Evolutionary conservation across 2,888 invertebrate species (phyloP).

Genomic region (Abrostola triplasia): DNA sequence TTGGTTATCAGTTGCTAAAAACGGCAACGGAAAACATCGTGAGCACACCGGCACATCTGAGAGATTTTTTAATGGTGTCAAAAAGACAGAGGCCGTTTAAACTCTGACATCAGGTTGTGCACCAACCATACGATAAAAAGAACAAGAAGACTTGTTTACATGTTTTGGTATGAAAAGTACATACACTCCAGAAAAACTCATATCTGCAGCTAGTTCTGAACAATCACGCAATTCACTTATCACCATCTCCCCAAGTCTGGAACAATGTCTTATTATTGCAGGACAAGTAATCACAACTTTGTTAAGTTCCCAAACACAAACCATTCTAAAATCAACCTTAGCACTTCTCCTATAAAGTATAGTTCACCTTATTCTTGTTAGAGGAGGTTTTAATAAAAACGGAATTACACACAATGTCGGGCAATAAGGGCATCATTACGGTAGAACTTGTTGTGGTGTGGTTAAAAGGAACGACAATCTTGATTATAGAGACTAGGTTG

Average conservation of each 20-base stretch:
- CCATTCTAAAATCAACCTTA: slow-evolving; percentile 14
- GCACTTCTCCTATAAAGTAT: fast-evolving
- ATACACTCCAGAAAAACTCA: neutral
- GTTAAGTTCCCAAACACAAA: slow-evolving; percentile 12
- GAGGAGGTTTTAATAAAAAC: slow-evolving; percentile 51
- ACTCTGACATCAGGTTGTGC: too few relatives aligned
- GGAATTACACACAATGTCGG: slow-evolving; percentile 36
- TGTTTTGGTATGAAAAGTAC: neutral
- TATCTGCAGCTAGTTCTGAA: slow-evolving; percentile 2
- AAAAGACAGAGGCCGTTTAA: too few relatives aligned
- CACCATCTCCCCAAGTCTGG: slow-evolving; percentile 15
- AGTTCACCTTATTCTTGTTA: neutral
- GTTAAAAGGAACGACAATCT: slow-evolving; percentile 28
- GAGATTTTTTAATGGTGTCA: too few relatives aligned
- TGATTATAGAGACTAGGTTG: slow-evolving; percentile 30
- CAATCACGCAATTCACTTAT: slow-evolving; percentile 30
- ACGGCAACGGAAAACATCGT: too few relatives aligned
- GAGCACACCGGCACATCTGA: too few relatives aligned
- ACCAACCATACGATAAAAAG: too few relatives aligned
- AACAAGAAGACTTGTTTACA: too few relatives aligned
- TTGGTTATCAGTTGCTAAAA: too few relatives aligned
- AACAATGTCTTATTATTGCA: slow-evolving; percentile 38
- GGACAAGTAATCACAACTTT: slow-evolving; percentile 32
- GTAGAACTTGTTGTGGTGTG: slow-evolving; percentile 34
- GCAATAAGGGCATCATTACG: slow-evolving; percentile 40